Percentiles rank a stretch among this genome's conserved stretches.
These are phyloP conservation scores for Hypselothyrea guttata DNA, from an alignment of 2,888 invertebrate genomes.

Conservation along the genomic window DNA sequence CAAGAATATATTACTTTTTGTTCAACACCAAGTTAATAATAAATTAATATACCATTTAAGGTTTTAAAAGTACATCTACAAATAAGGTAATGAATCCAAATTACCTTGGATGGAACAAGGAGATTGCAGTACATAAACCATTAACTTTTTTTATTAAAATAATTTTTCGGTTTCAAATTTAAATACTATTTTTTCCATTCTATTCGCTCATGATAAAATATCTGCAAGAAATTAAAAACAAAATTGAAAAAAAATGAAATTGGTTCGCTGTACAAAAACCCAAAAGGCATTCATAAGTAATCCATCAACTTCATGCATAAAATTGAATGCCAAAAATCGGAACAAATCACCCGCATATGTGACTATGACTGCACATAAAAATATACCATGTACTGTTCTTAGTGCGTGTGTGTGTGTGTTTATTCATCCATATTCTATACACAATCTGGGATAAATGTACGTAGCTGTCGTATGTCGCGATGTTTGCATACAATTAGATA, in stretches of 20 bases:
- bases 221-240: slow-evolving; percentile 32
- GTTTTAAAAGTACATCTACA: too few species aligned
- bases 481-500: slow-evolving; percentile 78
- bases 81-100: too few species aligned
- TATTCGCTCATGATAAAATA: slow-evolving; percentile 20
- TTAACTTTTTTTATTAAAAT: too few species aligned
- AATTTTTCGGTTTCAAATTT: slow-evolving; percentile 6
- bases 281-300: slow-evolving; percentile 59
- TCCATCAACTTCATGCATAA: slow-evolving; percentile 72
- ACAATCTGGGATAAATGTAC: slow-evolving; percentile 23
- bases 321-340: slow-evolving; percentile 61
- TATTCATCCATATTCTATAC: slow-evolving; percentile 33
- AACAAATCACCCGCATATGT: slow-evolving; percentile 72
- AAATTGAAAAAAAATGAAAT: slow-evolving; percentile 7
- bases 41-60: too few species aligned
- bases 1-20: too few species aligned
- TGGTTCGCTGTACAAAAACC: slow-evolving; percentile 45
- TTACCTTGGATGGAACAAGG: too few species aligned
- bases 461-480: slow-evolving; percentile 31
- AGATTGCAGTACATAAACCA: too few species aligned
- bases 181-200: slow-evolving; percentile 8
- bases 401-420: slow-evolving; percentile 2
- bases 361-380: slow-evolving; percentile 20
- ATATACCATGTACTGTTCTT: background rate
- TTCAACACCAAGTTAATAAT: too few species aligned